Evolutionary conservation across 2,113 vertebrate species (phyloP).

Genomic region (Thalassarche chlororhynchos): DNA sequence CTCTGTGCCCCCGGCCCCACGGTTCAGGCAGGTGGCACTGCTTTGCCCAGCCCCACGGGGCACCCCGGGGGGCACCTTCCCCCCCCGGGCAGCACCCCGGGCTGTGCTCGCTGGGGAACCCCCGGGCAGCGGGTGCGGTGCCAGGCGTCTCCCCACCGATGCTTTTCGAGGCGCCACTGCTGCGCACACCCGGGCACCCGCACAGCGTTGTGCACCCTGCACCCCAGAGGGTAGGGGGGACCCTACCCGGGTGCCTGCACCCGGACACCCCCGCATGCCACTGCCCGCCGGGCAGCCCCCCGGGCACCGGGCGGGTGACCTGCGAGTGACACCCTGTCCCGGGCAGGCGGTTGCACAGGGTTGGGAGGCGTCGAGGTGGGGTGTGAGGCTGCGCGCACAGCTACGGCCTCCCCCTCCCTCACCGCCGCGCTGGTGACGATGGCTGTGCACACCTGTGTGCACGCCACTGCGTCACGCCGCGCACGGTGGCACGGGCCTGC

Average conservation of each 20-base stretch:
- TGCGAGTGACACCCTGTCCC: no score
- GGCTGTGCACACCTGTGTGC: background rate
- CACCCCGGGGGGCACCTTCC: background rate
- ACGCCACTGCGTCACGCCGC: accelerated
- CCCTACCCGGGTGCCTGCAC: background rate
- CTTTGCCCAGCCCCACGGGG: background rate
- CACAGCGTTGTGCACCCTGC: no score
- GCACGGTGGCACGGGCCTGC: background rate
- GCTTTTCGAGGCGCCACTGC: no score
- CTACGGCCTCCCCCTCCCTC: background rate
- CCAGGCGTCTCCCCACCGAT: no score
- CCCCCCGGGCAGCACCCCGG: background rate
- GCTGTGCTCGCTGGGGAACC: background rate
- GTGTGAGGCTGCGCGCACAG: background rate
- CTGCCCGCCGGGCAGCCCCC: background rate
- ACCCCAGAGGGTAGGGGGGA: no score
- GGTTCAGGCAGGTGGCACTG: background rate
- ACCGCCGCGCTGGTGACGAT: accelerated
- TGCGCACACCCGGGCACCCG: background rate
- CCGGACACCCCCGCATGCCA: accelerated
- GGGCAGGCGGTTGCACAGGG: accelerated
- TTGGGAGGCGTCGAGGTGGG: background rate
- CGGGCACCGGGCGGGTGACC: accelerated
- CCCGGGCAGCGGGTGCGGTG: no score
- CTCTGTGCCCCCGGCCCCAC: background rate